phyloP scores from a whole-genome alignment of 2,113 vertebrate genomes.

The Corythornis madagascariensis region DNA sequence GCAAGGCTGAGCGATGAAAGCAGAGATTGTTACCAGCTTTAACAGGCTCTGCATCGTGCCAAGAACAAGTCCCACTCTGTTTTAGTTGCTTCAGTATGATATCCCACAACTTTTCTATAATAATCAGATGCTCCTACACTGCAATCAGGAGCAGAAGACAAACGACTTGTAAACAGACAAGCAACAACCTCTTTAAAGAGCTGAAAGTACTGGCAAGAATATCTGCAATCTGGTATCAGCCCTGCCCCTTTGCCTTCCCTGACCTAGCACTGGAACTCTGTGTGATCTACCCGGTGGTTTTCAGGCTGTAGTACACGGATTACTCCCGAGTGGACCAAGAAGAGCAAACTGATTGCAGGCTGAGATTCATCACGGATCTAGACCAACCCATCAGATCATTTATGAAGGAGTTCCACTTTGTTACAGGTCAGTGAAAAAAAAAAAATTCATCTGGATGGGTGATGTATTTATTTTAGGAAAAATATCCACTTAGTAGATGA shows the following conservation, averaged over 20 bases:
- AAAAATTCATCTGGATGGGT: neutral
- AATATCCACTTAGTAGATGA: neutral
- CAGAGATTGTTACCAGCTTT: conserved; percentile 42
- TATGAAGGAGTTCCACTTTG: neutral
- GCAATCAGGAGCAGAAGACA: neutral
- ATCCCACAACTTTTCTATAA: conserved; percentile 53
- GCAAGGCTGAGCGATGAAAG: conserved; percentile 49
- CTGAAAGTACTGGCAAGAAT: neutral
- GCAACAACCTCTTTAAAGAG: neutral
- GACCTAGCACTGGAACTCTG: neutral
- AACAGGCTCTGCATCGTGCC: conserved; percentile 7
- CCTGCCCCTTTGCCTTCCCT: neutral
- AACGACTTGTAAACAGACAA: neutral
- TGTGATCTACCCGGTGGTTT: neutral
- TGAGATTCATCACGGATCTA: neutral
- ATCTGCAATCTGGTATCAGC: neutral
- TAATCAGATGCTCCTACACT: conserved; percentile 43
- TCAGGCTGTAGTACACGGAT: neutral
- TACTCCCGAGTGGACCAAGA: neutral
- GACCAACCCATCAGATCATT: neutral
- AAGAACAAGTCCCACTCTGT: conserved; percentile 46
- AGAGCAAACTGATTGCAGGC: neutral
- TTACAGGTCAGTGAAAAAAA: neutral
- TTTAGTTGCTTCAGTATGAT: conserved; percentile 21
- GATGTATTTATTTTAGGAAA: neutral